Percentiles rank a stretch among this genome's conserved stretches.
These are phyloP conservation scores for Planococcus citri DNA, from an alignment of 1,140 invertebrate genomes.

Conservation along the genomic window DNA sequence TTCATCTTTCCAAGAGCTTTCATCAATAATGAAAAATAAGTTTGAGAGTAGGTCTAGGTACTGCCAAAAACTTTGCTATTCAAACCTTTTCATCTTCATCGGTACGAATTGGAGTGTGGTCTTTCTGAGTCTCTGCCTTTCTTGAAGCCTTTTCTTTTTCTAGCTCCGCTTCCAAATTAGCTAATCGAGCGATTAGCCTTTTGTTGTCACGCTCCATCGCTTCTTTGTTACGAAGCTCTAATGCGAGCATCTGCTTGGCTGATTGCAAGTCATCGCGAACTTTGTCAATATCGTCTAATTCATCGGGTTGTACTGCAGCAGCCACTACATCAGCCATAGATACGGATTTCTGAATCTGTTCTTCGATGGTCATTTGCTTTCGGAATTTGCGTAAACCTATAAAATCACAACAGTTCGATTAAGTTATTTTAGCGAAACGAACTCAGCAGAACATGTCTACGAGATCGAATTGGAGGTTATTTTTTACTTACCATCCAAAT, in stretches of 20 bases:
- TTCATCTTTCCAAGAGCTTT: too few species aligned
- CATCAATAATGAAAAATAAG: too few species aligned
- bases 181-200: slow-evolving; percentile 57
- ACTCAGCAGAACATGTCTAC: too few species aligned
- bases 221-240: slow-evolving; percentile 74
- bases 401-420: background rate
- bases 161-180: slow-evolving; percentile 62
- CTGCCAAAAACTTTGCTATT: too few species aligned
- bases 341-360: slow-evolving; percentile 67
- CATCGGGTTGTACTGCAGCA: slow-evolving; percentile 43
- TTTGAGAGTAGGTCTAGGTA: too few species aligned
- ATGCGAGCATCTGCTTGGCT: slow-evolving; percentile 75
- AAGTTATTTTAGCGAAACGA: too few species aligned
- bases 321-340: slow-evolving; percentile 48
- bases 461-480: too few species aligned
- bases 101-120: slow-evolving; percentile 35
- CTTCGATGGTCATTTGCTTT: slow-evolving; percentile 75
- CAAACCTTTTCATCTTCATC: slow-evolving; percentile 41
- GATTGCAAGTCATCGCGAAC: slow-evolving; percentile 74
- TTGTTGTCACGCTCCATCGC: slow-evolving; percentile 75
- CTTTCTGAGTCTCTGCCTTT: slow-evolving; percentile 22
- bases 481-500: slow-evolving; percentile 42
- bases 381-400: slow-evolving; percentile 71
- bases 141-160: slow-evolving; percentile 13
- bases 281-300: slow-evolving; percentile 75